These are phyloP conservation scores for Caenorhabditis parvicauda DNA, from an alignment of 2,888 invertebrate species.

Conservation along the genomic window DNA sequence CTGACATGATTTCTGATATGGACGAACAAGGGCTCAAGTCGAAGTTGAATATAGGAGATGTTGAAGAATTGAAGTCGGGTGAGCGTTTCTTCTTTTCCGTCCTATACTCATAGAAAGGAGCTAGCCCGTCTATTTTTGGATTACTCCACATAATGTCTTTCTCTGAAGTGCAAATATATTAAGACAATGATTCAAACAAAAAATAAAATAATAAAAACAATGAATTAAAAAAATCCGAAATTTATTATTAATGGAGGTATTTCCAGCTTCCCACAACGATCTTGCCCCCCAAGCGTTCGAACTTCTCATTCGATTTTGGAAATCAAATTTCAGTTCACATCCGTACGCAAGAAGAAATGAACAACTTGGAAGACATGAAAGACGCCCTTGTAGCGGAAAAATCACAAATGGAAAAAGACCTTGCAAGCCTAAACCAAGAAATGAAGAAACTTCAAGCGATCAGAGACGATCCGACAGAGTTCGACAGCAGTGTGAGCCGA, in stretches of 20 bases:
- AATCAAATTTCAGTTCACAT: slow-evolving; percentile 45
- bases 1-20: slow-evolving; percentile 18
- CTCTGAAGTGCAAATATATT: no score
- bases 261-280: no score
- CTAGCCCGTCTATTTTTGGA: no score
- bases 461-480: neutral
- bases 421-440: slow-evolving; percentile 21
- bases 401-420: slow-evolving; percentile 12
- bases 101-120: no score
- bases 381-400: slow-evolving; percentile 27
- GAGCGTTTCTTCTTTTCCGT: neutral
- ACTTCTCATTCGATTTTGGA: neutral
- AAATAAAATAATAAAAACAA: no score
- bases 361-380: slow-evolving; percentile 46
- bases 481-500: no score
- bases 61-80: slow-evolving; percentile 18
- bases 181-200: no score
- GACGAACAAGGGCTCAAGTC: slow-evolving; percentile 19
- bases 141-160: no score
- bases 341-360: slow-evolving; percentile 55
- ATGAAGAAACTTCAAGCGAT: slow-evolving; percentile 16
- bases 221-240: no score
- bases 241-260: no score
- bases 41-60: slow-evolving; percentile 12
- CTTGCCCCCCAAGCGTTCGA: no score